phyloP scores from a whole-genome alignment of 2,113 vertebrate genomes.

The human (Homo sapiens) region DNA sequence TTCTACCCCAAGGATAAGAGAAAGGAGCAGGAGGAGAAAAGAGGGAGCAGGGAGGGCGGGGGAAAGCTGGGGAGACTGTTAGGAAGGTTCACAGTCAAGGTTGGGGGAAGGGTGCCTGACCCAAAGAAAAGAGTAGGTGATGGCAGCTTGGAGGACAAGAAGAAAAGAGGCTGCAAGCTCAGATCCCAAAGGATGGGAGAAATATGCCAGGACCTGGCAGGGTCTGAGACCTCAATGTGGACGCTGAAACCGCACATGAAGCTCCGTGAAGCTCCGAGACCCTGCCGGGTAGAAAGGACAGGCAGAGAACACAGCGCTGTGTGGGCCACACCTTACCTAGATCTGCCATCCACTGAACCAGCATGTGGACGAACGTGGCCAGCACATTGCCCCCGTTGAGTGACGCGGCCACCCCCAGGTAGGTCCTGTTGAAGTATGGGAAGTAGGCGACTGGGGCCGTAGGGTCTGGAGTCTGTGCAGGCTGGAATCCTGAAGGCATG shows the following conservation, averaged over 20 bases:
- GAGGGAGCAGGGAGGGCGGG: too few species aligned
- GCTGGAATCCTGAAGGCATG: slow-evolving; percentile 91
- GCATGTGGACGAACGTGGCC: slow-evolving; percentile 91
- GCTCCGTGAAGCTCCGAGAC: not conserved
- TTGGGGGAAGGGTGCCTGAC: not conserved
- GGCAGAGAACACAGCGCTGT: not conserved
- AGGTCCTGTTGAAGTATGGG: slow-evolving; percentile 90
- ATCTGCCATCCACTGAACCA: slow-evolving; percentile 91
- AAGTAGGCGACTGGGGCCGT: slow-evolving; percentile 89
- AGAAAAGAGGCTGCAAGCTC: not conserved
- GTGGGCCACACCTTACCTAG: slow-evolving; percentile 84
- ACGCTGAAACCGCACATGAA: not conserved
- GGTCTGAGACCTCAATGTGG: not conserved
- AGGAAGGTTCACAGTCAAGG: not conserved
- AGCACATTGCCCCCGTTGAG: slow-evolving; percentile 96
- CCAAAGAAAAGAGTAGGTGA: not conserved
- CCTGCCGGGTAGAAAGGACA: not conserved
- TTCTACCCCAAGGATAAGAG: not conserved
- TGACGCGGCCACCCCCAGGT: slow-evolving; percentile 94
- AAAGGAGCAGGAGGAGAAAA: not conserved
- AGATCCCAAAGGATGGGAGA: not conserved
- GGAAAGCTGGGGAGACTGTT: not conserved
- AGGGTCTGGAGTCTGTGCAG: slow-evolving; percentile 84
- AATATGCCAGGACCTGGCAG: not conserved
- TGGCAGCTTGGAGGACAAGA: not conserved